phyloP scores from a whole-genome alignment of 2,888 invertebrate genomes.

The Rhabditoides inermis region DNA sequence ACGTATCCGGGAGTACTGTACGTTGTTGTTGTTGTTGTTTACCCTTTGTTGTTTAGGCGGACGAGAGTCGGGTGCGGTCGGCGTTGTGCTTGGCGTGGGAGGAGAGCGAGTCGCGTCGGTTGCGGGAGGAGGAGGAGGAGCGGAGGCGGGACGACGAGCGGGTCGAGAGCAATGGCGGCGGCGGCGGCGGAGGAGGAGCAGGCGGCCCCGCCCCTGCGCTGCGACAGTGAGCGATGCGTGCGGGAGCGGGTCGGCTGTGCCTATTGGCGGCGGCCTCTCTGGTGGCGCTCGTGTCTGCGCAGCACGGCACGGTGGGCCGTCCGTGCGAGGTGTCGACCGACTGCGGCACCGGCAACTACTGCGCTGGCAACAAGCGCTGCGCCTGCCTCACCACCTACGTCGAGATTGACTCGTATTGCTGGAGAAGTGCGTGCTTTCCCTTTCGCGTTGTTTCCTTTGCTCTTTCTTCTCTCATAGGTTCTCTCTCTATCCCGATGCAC shows the following conservation, averaged over 20 bases:
- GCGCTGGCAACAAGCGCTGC: constrained; percentile 51
- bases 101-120: too few relatives aligned
- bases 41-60: too few relatives aligned
- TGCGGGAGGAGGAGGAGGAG: too few relatives aligned
- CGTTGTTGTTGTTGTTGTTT: too few relatives aligned
- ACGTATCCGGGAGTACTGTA: too few relatives aligned
- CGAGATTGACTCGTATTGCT: constrained; percentile 51
- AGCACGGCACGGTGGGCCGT: constrained; percentile 49
- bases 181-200: constrained; percentile 10
- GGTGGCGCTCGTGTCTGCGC: constrained; percentile 15
- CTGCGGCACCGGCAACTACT: constrained; percentile 50
- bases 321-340: constrained; percentile 49
- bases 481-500: too few relatives aligned
- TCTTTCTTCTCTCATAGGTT: background rate
- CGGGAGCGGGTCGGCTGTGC: background rate
- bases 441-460: constrained; percentile 1
- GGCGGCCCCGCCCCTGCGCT: background rate
- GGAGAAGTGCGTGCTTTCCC: constrained; percentile 38
- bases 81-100: too few relatives aligned
- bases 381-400: constrained; percentile 52
- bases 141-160: background rate
- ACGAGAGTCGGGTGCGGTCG: too few relatives aligned
- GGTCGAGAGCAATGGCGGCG: constrained; percentile 7
- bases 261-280: background rate
- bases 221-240: background rate